Percentiles rank a stretch among this genome's conserved stretches.
Evolutionary conservation across 2,113 vertebrate genomes (phyloP).

Genomic region (Ancistrus triradiatus): DNA sequence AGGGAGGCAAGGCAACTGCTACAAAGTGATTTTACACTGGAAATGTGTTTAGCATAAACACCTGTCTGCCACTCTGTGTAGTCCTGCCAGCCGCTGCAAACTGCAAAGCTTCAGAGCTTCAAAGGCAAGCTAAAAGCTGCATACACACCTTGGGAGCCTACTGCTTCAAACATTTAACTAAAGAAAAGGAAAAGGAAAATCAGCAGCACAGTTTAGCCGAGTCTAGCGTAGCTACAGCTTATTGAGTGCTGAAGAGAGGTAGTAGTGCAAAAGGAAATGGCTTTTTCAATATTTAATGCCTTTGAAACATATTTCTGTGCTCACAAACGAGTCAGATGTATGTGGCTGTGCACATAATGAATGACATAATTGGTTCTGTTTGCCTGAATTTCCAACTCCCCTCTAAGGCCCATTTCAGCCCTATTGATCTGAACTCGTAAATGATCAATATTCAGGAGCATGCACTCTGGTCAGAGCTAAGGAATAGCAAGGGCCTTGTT

Average conservation of each 20-base stretch:
- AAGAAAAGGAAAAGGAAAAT: background rate
- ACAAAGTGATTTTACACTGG: constrained; percentile 68
- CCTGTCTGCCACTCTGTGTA: constrained; percentile 60
- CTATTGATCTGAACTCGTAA: constrained; percentile 56
- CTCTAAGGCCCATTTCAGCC: constrained; percentile 49
- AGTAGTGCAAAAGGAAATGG: background rate
- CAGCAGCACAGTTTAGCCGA: constrained; percentile 7
- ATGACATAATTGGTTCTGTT: constrained; percentile 61
- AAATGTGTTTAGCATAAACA: constrained; percentile 55
- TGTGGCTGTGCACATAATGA: constrained; percentile 38
- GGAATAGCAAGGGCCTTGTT: constrained; percentile 38
- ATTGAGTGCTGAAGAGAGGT: background rate
- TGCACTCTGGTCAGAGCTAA: constrained; percentile 25
- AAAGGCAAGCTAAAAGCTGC: constrained; percentile 33
- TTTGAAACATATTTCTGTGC: constrained; percentile 17
- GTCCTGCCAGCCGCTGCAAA: constrained; percentile 62
- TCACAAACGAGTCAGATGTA: constrained; percentile 23
- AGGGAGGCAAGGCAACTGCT: constrained; percentile 35
- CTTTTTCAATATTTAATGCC: constrained; percentile 33
- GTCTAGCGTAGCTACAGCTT: constrained; percentile 2
- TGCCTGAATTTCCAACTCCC: constrained; percentile 46
- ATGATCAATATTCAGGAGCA: constrained; percentile 57
- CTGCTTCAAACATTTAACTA: constrained; percentile 24
- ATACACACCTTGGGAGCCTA: constrained; percentile 59
- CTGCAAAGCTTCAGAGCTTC: constrained; percentile 57